A percentile compares a stretch with the other conserved stretches of the same genome.
These are phyloP conservation scores for Nomada hirtipes DNA, from an alignment of 2,888 invertebrate genomes.

Conservation along the genomic window DNA sequence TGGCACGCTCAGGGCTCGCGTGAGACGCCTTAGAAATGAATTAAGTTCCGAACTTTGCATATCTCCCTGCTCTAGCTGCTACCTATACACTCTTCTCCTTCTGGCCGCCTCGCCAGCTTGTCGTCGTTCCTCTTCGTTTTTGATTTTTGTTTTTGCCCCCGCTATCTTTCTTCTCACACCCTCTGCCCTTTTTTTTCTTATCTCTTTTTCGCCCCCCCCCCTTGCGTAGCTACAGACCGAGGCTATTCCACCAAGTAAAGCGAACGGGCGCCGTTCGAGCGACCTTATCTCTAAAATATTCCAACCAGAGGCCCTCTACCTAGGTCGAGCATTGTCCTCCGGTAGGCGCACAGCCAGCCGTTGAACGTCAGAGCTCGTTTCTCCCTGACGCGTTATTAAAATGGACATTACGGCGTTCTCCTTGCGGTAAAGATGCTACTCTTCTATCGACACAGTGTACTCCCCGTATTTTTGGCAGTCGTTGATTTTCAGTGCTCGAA, in stretches of 20 bases:
- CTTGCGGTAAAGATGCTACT: conserved; percentile 4
- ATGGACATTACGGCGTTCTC: conserved; percentile 65
- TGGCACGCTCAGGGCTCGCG: conserved; percentile 77
- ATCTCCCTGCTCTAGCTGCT: conserved; percentile 62
- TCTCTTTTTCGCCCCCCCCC: neutral
- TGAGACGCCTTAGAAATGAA: conserved; percentile 80
- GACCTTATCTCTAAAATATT: conserved; percentile 75
- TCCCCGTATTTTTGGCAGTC: conserved; percentile 13
- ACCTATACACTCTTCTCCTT: conserved; percentile 18
- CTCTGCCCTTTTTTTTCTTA: neutral
- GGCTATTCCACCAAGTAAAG: conserved; percentile 27
- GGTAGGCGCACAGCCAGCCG: conserved; percentile 64
- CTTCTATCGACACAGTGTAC: neutral
- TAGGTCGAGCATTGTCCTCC: conserved; percentile 66
- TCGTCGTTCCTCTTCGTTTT: conserved; percentile 12
- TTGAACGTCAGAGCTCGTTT: conserved; percentile 68
- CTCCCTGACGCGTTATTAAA: conserved; percentile 76
- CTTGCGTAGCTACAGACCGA: neutral
- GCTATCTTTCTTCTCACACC: neutral
- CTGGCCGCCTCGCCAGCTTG: neutral
- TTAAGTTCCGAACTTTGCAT: conserved; percentile 80
- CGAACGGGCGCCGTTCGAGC: conserved; percentile 35
- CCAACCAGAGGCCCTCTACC: conserved; percentile 65
- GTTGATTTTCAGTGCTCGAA: conserved; percentile 3
- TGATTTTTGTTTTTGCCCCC: neutral